phyloP scores from a whole-genome alignment of 2,888 invertebrate genomes.

The Brenthis hecate region DNA sequence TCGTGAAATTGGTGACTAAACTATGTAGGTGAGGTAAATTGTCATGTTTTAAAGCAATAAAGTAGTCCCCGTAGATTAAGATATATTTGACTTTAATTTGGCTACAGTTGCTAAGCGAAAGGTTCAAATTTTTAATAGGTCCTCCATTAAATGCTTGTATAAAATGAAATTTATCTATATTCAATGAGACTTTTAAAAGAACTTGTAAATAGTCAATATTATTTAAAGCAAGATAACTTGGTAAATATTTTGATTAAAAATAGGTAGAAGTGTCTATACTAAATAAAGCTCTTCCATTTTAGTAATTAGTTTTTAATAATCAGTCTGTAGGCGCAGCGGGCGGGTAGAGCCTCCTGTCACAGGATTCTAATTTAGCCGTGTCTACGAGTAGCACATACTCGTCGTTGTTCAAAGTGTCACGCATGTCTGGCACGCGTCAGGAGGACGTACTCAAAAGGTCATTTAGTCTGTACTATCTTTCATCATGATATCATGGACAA shows the following conservation, averaged over 20 bases:
- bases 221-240: too few relatives aligned
- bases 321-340: not conserved
- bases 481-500: constrained; percentile 1
- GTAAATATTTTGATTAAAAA: too few relatives aligned
- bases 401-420: constrained; percentile 14
- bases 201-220: too few relatives aligned
- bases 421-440: constrained; percentile 18
- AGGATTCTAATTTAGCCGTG: constrained; percentile 16
- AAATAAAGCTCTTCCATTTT: not conserved
- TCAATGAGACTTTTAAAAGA: too few relatives aligned
- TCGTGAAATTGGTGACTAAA: constrained; percentile 13
- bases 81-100: not conserved
- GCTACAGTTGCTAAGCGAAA: too few relatives aligned
- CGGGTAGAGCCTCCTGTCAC: not conserved
- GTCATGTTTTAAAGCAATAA: not conserved
- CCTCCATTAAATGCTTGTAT: too few relatives aligned
- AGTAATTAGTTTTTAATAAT: not conserved
- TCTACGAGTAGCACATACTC: constrained; percentile 15
- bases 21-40: constrained; percentile 4
- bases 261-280: too few relatives aligned
- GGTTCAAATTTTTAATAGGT: too few relatives aligned
- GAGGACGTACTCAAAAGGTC: constrained; percentile 22
- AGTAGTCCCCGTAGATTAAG: not conserved
- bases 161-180: too few relatives aligned
- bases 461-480: constrained; percentile 10